Evolutionary conservation across 2,888 invertebrate genomes (phyloP).

Genomic region (Plagodis pulveraria): DNA sequence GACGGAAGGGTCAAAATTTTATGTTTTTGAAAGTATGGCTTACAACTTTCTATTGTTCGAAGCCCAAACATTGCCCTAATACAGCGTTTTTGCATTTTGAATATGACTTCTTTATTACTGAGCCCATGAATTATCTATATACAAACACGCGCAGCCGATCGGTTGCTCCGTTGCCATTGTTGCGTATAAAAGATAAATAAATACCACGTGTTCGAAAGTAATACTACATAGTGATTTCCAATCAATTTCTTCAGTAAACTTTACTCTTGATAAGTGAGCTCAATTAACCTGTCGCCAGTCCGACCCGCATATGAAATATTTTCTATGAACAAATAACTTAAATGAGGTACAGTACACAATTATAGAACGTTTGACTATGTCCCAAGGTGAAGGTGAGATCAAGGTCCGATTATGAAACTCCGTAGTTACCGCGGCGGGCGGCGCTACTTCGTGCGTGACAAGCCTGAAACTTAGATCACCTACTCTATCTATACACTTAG

Average conservation of each 20-base stretch:
- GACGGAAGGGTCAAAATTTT: no score
- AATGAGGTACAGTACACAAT: constrained; percentile 15
- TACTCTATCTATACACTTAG: no score
- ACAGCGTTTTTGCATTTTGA: no score
- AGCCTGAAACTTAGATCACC: not conserved
- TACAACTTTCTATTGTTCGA: no score
- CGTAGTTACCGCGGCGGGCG: constrained; percentile 1
- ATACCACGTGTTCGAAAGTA: not conserved
- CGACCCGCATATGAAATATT: constrained; percentile 3
- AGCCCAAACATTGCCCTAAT: no score
- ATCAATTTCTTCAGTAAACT: no score
- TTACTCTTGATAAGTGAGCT: no score
- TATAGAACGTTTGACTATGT: constrained; percentile 24
- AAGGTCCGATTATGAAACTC: constrained; percentile 27
- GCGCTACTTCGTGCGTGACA: constrained; percentile 16
- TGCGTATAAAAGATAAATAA: not conserved
- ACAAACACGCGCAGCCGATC: not conserved
- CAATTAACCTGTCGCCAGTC: not conserved
- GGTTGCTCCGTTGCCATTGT: not conserved
- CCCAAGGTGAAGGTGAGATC: constrained; percentile 34
- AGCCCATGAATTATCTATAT: no score
- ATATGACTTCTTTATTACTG: no score
- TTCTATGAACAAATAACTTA: constrained; percentile 1
- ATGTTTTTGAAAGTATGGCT: no score
- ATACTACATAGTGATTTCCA: no score